These are phyloP conservation scores for Capromys pilorides DNA, from an alignment of 2,797 vertebrate genomes.

Conservation along the genomic window DNA sequence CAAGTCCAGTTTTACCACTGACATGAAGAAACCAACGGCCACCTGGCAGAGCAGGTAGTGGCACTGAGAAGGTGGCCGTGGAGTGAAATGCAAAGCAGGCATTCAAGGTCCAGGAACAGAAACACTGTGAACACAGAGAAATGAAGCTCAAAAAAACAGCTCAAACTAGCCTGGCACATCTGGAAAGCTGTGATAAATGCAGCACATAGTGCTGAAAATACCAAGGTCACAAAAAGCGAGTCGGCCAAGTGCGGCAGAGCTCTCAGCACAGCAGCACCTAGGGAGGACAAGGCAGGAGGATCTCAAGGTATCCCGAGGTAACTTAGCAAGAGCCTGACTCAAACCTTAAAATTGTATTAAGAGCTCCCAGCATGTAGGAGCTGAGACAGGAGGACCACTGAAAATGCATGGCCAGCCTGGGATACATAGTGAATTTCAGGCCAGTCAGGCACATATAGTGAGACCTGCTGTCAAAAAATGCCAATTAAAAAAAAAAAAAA, in stretches of 20 bases:
- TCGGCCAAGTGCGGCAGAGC: not conserved
- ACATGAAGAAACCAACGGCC: not conserved
- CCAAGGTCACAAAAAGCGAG: not conserved
- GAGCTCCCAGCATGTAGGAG: not conserved
- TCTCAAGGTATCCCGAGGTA: not conserved
- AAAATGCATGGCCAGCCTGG: not conserved
- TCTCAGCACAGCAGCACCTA: not conserved
- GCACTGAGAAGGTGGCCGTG: not conserved
- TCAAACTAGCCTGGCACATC: not conserved
- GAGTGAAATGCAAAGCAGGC: not conserved
- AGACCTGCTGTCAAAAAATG: not conserved
- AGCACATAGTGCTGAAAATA: not conserved
- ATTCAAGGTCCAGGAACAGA: not conserved
- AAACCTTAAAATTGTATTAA: not conserved
- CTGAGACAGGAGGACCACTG: not conserved
- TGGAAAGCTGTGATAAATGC: not conserved
- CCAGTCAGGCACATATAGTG: not conserved
- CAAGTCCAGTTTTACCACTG: not conserved
- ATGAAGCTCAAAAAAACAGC: not conserved
- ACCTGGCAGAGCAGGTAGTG: not conserved
- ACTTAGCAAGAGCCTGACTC: not conserved
- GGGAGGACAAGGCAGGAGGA: not conserved
- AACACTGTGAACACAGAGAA: constrained; percentile 6
- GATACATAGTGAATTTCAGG: not conserved
- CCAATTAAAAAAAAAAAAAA: not conserved